Evolutionary conservation across 2,113 vertebrate species (phyloP).

Genomic region (Polypterus senegalus): DNA sequence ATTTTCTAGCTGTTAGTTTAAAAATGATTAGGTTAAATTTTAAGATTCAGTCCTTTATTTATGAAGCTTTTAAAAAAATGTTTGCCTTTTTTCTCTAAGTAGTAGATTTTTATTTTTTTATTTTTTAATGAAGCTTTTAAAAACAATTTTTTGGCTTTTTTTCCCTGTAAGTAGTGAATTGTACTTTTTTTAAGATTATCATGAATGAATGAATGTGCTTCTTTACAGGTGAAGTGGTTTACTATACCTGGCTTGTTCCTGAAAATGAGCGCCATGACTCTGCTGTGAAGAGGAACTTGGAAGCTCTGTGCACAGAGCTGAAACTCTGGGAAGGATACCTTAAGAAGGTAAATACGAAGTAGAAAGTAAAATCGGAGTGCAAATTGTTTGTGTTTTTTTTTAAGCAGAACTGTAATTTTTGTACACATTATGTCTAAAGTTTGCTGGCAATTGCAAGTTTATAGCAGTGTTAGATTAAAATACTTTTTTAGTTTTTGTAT

Average conservation of each 20-base stretch:
- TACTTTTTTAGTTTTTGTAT: too few relatives aligned
- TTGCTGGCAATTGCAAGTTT: not conserved
- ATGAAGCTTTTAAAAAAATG: too few relatives aligned
- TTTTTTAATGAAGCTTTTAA: too few relatives aligned
- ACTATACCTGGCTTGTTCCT: slow-evolving; percentile 34
- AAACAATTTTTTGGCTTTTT: too few relatives aligned
- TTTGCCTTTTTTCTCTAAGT: too few relatives aligned
- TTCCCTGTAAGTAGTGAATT: too few relatives aligned
- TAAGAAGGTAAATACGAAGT: slow-evolving; percentile 26
- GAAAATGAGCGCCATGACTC: slow-evolving; percentile 47
- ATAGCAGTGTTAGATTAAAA: not conserved
- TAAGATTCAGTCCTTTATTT: too few relatives aligned
- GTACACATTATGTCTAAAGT: not conserved
- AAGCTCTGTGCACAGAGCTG: slow-evolving; percentile 30
- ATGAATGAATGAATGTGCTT: too few relatives aligned
- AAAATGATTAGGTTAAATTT: too few relatives aligned
- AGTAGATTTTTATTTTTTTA: too few relatives aligned
- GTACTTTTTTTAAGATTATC: too few relatives aligned
- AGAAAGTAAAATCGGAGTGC: not conserved
- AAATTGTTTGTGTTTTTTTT: not conserved
- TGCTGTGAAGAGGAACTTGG: slow-evolving; percentile 36
- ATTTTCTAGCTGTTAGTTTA: too few relatives aligned
- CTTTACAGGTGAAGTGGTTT: slow-evolving; percentile 26
- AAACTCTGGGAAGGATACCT: slow-evolving; percentile 51
- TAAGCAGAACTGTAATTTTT: not conserved